These are phyloP conservation scores for Sorex araneus DNA, from an alignment of 2,113 vertebrate genomes.

Conservation along the genomic window DNA sequence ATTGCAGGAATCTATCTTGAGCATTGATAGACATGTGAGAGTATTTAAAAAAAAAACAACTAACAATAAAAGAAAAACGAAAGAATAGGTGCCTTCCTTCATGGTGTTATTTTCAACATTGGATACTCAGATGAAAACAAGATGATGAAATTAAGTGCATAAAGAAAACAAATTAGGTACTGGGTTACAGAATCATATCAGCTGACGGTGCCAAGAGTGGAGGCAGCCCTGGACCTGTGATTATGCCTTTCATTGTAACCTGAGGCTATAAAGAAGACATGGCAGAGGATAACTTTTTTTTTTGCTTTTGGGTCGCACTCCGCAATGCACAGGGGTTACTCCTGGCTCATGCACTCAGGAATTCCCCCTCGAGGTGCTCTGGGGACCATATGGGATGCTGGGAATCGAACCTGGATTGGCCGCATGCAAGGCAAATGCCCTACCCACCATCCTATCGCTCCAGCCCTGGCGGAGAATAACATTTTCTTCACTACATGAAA, in stretches of 20 bases:
- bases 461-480: background rate
- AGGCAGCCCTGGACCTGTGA: too few relatives aligned
- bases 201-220: background rate
- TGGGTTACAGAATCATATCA: background rate
- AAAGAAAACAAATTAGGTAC: background rate
- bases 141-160: background rate
- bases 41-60: background rate
- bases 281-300: conserved; percentile 2
- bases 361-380: too few relatives aligned
- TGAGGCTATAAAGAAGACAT: background rate
- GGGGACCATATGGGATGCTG: too few relatives aligned
- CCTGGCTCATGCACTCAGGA: too few relatives aligned
- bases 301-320: too few relatives aligned
- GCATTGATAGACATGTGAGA: background rate
- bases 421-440: too few relatives aligned
- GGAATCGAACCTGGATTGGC: too few relatives aligned
- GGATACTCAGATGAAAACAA: background rate
- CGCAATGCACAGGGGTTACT: too few relatives aligned
- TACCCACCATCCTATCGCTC: too few relatives aligned
- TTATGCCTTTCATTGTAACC: background rate
- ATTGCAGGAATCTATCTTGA: background rate
- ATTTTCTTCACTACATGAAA: background rate
- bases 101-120: background rate
- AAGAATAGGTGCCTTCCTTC: background rate
- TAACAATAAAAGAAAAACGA: background rate